Base-by-base conservation (phyloP, 2,113 vertebrate species). In the Channa argus region DNA sequence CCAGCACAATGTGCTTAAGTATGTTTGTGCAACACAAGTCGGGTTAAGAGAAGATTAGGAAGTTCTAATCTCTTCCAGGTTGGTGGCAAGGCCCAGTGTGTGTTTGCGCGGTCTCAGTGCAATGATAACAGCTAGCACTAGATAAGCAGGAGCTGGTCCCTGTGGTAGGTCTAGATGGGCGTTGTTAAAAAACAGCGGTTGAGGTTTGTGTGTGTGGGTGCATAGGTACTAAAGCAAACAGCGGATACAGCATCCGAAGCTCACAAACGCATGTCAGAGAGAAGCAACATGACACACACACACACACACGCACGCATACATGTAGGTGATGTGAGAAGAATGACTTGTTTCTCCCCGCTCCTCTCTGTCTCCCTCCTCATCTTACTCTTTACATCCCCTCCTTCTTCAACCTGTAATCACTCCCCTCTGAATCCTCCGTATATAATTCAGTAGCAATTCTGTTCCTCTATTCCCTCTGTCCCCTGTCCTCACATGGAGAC, bases 381-480 rank as follows among this genome's bases (percentile, higher is more conserved):
- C 73, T 58, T 54, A 15, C 65, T 60, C 65, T 43, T 61, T 12
- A n/a, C 4, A 38, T 62, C 64, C 61, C 76, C 76, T 49, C 78
- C 54, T 60, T 68, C 72, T 63, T 36, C 2, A 4, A 73, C 81
- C 87, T 75, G 84, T 90, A 90, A 88, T 90, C 82, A 88, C 86
- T 86, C 87, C 87, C 87, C 75, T 85, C 85, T 85, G 88, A 88
- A 90, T 85, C 76, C 71, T 67, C 63, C 14, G 70, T 74, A 80
- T 89, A 84, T 89, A 88, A 88, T 88, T 89, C 83, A 88, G 87
- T 77, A 79, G 84, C 86, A 80, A 84, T 81, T 89, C 83, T 65
- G 62, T 65, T 61, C 86, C 63, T 63, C 79, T 64, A 6, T 80
- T 85, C 76, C 84, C 76, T 61, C 71, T 38, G 64, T 47, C 80